Evolutionary conservation across 2,113 vertebrate genomes (phyloP), one percentile per base, ranked within the genome.

Genomic region (Clarias magur): DNA sequence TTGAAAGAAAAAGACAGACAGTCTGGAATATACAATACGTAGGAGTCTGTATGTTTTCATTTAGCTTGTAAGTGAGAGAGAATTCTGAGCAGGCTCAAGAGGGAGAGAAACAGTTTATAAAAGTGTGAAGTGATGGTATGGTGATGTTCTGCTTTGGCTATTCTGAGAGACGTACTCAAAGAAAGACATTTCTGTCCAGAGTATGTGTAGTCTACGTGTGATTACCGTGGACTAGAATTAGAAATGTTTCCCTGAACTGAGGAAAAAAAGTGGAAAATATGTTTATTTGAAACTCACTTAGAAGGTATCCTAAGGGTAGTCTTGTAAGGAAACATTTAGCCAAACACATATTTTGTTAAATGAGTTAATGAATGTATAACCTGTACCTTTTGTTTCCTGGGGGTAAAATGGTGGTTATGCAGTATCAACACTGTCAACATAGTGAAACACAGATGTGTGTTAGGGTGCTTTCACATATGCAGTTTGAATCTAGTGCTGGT

Each of bases 121-220:
- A 80, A 73, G 81, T 83, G 59, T 83, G 81, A 83, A 67, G 60
- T 53, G 25, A 67, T 53, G 25, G 62, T 83, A 83, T 83, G 15
- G 42, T 2, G 15, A 53, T 82, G 7, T 83, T 13, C 81, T 53
- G 19, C 23, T 67, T 83, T 54, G 81, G 13, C 23, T 63, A 27
- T 4, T 38, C 59, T 63, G 13, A 38, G 63, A 48, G 59, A 82
- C 42, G 62, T n/a, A 63, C 80, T 53, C 38, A 15, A n/a, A 13
- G 12, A 15, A n/a, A 13, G 21, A 42, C 34, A 80, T 81, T 82
- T 60, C 17, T 63, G 7, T 42, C 7, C 59, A 53, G 6, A 53
- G 23, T 23, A 67, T 67, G 23, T 82, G 60, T 21, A 27, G 62
- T 67, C 42, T 67, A 3, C 53, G 34, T 48, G 60, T 48, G 60